Conservation (phyloP, 2,113 vertebrate genomes). For the Hippocampus zosterae region DNA sequence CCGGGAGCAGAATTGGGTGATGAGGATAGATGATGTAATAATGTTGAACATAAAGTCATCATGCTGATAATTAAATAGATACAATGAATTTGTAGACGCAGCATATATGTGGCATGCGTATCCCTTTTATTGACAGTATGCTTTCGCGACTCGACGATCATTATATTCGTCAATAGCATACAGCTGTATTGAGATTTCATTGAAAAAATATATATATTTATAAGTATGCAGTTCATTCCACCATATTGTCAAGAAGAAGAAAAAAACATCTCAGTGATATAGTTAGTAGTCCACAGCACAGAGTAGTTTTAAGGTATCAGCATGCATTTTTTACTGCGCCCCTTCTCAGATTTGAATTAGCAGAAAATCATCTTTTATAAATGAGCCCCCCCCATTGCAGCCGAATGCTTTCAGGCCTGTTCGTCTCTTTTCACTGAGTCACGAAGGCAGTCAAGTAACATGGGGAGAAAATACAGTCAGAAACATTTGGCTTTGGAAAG, state of each 20-base stretch:
- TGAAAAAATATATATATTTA: too few species aligned
- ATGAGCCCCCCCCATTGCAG: conserved; percentile 28
- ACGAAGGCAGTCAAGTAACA: neutral
- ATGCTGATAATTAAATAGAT: too few species aligned
- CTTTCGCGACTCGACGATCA: too few species aligned
- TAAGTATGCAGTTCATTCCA: neutral
- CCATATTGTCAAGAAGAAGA: neutral
- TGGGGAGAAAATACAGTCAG: too few species aligned
- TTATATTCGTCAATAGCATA: too few species aligned
- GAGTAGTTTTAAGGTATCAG: conserved; percentile 5
- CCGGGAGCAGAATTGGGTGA: neutral
- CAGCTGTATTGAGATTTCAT: too few species aligned
- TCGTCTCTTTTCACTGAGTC: neutral
- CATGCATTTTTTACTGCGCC: conserved; percentile 32
- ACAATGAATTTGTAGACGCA: too few species aligned
- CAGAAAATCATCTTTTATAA: conserved; percentile 52
- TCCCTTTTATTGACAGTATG: too few species aligned
- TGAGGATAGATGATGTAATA: neutral
- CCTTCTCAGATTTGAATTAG: conserved; percentile 20
- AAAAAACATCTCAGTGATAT: neutral
- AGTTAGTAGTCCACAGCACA: conserved; percentile 1
- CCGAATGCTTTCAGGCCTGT: neutral
- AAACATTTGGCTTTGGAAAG: neutral
- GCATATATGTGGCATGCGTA: too few species aligned
- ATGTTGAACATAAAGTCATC: too few species aligned